Conservation (phyloP, 1,140 invertebrate species). For the Parasteatoda tepidariorum region DNA sequence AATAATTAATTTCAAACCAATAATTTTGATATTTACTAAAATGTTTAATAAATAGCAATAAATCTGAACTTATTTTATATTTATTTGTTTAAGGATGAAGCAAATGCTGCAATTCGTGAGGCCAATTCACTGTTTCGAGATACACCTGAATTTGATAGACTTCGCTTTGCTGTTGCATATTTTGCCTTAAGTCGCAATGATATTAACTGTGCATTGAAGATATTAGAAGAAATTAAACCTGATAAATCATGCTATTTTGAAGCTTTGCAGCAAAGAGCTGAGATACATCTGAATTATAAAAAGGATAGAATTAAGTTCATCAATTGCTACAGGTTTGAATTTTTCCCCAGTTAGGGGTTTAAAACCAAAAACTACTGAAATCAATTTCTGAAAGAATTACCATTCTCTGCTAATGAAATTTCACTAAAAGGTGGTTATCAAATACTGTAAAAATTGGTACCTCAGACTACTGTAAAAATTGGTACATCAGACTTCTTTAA, state of each 20-base stretch:
- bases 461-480: too few species aligned
- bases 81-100: conserved; percentile 77
- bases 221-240: conserved; percentile 81
- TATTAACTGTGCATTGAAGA: conserved; percentile 81
- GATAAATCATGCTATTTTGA: conserved; percentile 86
- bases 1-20: too few species aligned
- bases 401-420: too few species aligned
- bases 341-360: neutral
- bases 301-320: conserved; percentile 81
- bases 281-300: conserved; percentile 88
- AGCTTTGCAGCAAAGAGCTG: conserved; percentile 89
- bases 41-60: too few species aligned
- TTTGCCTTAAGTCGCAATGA: conserved; percentile 84
- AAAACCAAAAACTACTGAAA: too few species aligned
- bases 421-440: too few species aligned
- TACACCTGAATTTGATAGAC: conserved; percentile 84
- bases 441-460: too few species aligned
- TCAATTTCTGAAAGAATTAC: too few species aligned
- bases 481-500: too few species aligned
- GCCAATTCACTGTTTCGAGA: conserved; percentile 81
- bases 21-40: too few species aligned
- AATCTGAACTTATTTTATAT: too few species aligned
- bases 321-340: conserved; percentile 70
- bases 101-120: conserved; percentile 78
- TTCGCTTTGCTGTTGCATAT: conserved; percentile 87